Evolutionary conservation across 2,113 vertebrate species (phyloP), one percentile per base, ranked within the genome.

Genomic region (Gymnarchus niloticus): DNA sequence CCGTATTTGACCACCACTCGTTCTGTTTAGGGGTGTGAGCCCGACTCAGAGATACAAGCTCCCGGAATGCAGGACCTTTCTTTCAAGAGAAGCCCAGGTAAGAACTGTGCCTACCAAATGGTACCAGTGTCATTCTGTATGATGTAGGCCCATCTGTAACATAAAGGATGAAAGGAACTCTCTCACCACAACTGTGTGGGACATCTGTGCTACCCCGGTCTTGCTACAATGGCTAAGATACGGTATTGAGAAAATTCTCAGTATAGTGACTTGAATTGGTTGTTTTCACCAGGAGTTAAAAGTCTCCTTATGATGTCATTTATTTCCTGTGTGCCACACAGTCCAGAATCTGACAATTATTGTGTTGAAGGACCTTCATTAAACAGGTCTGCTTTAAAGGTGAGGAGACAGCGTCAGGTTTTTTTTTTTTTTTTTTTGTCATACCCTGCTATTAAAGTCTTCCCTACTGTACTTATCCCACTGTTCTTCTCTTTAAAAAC

Each of bases 361-460:
- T 89, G 91, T 91, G 37, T 86, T 87, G 89, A 88, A 69, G 81
- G 88, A 87, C 85, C 88, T 88, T 83, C 86, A 92, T 93, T 91
- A 88, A 89, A 85, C 86, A 84, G 88, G 86, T 25, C 87, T 59
- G 83, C 81, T 90, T 87, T 89, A 87, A 93, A 89, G 90, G 91
- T 89, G 91, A 91, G 91, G 84, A 86, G 92, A 91, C 89, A 88
- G 88, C 88, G 90, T 94, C 93, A 93, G 87, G 76, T 86, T 76
- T 85, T 84, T 81, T 89, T 46, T 49, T 14, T 51, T 49, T 51
- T 51, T 51, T 51, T 51, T 14, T 2, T 21, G 46, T 49, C 12
- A 59, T 88, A 94, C 90, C 94, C 92, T 92, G 87, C 93, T 91
- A 95, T 95, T 95, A 94, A 88, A 82, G 87, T 91, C 85, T 86